Evolutionary conservation across 2,113 vertebrate genomes (phyloP), one percentile per base, ranked within the genome.

Genomic region (Nibea albiflora): DNA sequence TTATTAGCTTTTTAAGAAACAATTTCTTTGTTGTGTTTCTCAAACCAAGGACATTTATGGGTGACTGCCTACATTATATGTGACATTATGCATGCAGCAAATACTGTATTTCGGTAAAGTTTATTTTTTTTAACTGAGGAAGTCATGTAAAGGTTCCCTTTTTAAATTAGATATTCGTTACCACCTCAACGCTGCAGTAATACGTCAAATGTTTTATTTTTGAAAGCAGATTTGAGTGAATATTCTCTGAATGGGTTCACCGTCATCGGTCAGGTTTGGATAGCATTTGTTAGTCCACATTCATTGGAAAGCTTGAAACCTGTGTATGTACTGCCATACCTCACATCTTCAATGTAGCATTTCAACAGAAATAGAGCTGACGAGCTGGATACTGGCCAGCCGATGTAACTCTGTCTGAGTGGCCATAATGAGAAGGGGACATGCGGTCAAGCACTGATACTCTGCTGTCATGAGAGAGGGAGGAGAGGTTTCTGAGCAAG

Each of bases 321-420:
- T 42, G 24, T 63, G 5, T 50, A 52, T 53, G 50, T 1, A 0
- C 75, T 58, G 24, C 54, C 24, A 57, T 57, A 76, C 81, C 70
- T 77, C 73, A 63, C 66, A 57, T 72, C 70, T 85, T 76, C 78
- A 71, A 71, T 52, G 47, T 87, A 82, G 75, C 78, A 81, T 81
- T 81, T 87, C 60, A 87, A 81, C 88, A 81, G 63, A 87, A 84
- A 87, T 26, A 17, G 73, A 75, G 75, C 70, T 83, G 85, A 89
- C 35, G 35, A 76, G 58, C 82, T 83, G 84, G 82, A 87, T 1
- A 1, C 10, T 0, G 26, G 76, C 78, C 86, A 88, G 85, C 86
- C 77, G 84, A 90, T 84, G 86, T 61, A 83, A 75, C 74, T 63
- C 69, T 46, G 83, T 73, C 65, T 85, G 80, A 89, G 82, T 74